These are phyloP conservation scores for Mus pahari DNA, from an alignment of 2,113 vertebrate genomes.

Conservation along the genomic window DNA sequence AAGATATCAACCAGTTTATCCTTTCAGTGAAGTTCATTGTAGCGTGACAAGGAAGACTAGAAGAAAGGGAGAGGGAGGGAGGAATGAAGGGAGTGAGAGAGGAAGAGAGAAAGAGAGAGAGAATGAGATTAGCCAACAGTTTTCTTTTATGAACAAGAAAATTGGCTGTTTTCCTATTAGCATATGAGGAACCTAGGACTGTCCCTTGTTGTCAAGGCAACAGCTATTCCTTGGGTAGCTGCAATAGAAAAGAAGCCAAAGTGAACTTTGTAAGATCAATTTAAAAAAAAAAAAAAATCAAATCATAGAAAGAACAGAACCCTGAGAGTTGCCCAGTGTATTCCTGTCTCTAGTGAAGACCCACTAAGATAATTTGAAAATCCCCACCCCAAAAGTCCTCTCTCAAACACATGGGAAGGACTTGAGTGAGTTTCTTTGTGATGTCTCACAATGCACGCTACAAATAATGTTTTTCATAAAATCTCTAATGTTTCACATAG, in stretches of 20 bases:
- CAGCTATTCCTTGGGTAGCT: constrained; percentile 82
- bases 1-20: constrained; percentile 51
- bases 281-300: constrained; percentile 41
- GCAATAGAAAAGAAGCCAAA: constrained; percentile 79
- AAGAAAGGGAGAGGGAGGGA: background rate
- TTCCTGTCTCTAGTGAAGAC: constrained; percentile 55
- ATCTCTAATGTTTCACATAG: constrained; percentile 33
- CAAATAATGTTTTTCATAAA: constrained; percentile 41
- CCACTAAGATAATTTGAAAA: constrained; percentile 66
- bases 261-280: constrained; percentile 72
- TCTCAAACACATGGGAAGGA: constrained; percentile 60
- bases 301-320: constrained; percentile 66
- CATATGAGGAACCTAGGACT: constrained; percentile 77
- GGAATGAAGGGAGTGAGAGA: background rate
- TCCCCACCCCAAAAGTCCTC: background rate
- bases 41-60: background rate
- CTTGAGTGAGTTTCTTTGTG: constrained; percentile 17
- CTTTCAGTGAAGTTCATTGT: constrained; percentile 46
- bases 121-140: constrained; percentile 65
- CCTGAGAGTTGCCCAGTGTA: constrained; percentile 56
- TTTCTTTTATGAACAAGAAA: constrained; percentile 82
- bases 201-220: constrained; percentile 88
- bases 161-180: constrained; percentile 78
- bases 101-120: no score
- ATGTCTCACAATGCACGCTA: constrained; percentile 34